These are phyloP conservation scores for Aphelinus certus DNA, from an alignment of 1,140 invertebrate genomes.

Conservation along the genomic window DNA sequence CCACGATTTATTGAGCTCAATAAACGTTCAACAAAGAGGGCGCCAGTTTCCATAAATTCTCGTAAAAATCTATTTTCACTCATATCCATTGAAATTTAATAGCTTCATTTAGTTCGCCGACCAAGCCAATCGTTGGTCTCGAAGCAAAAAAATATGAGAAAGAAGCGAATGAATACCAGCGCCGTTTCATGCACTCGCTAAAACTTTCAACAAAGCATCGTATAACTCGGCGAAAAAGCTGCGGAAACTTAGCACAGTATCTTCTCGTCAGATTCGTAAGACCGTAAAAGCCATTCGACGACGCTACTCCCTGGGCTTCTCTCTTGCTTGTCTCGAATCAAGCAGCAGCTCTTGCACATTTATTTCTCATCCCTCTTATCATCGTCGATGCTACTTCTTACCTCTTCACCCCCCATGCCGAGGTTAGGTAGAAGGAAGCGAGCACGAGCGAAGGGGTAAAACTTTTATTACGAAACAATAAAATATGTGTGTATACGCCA, in stretches of 20 bases:
- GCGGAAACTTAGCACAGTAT: slow-evolving; percentile 48
- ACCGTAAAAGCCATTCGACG: slow-evolving; percentile 51
- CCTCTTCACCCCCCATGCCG: neutral
- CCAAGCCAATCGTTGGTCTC: slow-evolving; percentile 5
- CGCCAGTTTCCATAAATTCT: slow-evolving; percentile 6
- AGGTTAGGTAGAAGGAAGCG: neutral
- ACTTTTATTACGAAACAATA: slow-evolving; percentile 65
- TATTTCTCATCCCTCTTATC: neutral
- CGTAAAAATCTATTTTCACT: slow-evolving; percentile 23
- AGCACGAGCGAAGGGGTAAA: neutral
- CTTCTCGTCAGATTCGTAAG: slow-evolving; percentile 56
- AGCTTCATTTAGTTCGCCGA: slow-evolving; percentile 25
- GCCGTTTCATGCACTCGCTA: neutral
- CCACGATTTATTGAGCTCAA: no score
- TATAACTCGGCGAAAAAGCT: slow-evolving; percentile 16
- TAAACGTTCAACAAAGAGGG: no score
- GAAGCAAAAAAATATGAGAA: neutral
- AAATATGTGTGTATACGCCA: slow-evolving; percentile 57
- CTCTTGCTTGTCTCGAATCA: slow-evolving; percentile 44
- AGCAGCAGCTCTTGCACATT: slow-evolving; percentile 33
- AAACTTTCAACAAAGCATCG: slow-evolving; percentile 23
- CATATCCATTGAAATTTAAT: slow-evolving; percentile 23
- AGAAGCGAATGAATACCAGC: neutral
- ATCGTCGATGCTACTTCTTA: slow-evolving; percentile 1
- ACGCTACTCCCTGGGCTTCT: slow-evolving; percentile 15